These are phyloP conservation scores for Indri indri DNA, from an alignment of 2,113 vertebrate species.

Conservation along the genomic window DNA sequence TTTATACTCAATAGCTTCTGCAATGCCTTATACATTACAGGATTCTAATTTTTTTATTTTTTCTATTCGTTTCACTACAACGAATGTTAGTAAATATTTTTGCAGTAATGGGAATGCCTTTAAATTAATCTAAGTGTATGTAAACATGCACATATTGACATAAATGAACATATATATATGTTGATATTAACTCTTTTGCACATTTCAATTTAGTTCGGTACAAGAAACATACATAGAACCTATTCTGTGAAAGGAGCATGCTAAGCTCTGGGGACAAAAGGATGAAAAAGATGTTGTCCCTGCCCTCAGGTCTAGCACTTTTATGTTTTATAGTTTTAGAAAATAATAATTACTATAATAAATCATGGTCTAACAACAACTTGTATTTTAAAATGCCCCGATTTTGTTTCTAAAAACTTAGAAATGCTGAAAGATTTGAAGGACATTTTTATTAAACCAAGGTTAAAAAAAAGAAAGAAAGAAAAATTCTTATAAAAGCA, in stretches of 20 bases:
- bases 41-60: neutral
- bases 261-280: neutral
- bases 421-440: neutral
- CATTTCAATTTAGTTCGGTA: neutral
- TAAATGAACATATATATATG: neutral
- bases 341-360: conserved; percentile 52
- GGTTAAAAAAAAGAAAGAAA: too few species aligned
- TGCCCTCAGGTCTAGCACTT: neutral
- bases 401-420: neutral
- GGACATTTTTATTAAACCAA: neutral
- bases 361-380: conserved; percentile 15
- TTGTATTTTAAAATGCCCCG: conserved; percentile 26
- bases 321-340: neutral
- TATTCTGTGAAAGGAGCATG: neutral
- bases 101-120: neutral
- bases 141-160: neutral
- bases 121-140: neutral
- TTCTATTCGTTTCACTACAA: neutral
- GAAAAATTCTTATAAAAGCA: neutral
- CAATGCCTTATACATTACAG: neutral
- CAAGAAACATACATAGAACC: neutral
- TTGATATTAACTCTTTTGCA: neutral
- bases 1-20: neutral
- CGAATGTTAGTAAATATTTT: neutral
- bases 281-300: neutral